Base-by-base conservation (phyloP, 2,797 vertebrate genomes). In the Crenichthys baileyi region DNA sequence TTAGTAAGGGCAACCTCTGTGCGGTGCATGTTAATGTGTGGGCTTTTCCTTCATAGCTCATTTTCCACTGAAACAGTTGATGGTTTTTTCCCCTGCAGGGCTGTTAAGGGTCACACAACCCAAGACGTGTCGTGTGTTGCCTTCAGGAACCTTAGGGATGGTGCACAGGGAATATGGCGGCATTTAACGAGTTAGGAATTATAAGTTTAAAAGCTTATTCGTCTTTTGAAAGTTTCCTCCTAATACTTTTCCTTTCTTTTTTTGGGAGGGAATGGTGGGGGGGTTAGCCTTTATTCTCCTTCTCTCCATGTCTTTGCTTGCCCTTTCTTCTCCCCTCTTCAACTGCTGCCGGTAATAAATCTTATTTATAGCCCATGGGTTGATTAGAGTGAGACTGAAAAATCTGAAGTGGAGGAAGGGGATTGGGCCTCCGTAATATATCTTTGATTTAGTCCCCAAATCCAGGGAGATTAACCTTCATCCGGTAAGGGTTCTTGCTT, bases 271-370 rank as follows among this genome's bases (percentile, higher is more conserved):
- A 44, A 50, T n/a, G 79, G 76, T 84, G 67, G 83, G 75, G 80
- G 80, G 84, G 79, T 85, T 84, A 80, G 83, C 72, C 79, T 85
- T 75, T 58, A 76, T 77, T 83, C 87, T 89, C 67, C 70, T n/a
- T 56, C 60, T 72, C n/a, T 61, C 85, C 72, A 87, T 72, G 26
- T 83, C 77, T 87, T 76, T 82, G 53, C 80, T 70, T 73, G 74
- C 74, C 81, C 78, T 79, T 77, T 80, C 73, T 75, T 76, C 79
- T 82, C 81, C 85, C 79, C 77, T 81, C 81, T 85, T 78, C 83
- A 83, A 78, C 88, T 84, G 82, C 82, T 93, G 91, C 85, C 84
- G 87, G 91, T 91, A 88, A 95, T 95, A 95, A 95, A 95, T 94
- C 89, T 92, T 74, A 90, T 95, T 94, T 93, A 94, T 92, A 70